These are phyloP conservation scores for Ellobium chinense DNA, from an alignment of 2,888 invertebrate genomes.

Conservation along the genomic window DNA sequence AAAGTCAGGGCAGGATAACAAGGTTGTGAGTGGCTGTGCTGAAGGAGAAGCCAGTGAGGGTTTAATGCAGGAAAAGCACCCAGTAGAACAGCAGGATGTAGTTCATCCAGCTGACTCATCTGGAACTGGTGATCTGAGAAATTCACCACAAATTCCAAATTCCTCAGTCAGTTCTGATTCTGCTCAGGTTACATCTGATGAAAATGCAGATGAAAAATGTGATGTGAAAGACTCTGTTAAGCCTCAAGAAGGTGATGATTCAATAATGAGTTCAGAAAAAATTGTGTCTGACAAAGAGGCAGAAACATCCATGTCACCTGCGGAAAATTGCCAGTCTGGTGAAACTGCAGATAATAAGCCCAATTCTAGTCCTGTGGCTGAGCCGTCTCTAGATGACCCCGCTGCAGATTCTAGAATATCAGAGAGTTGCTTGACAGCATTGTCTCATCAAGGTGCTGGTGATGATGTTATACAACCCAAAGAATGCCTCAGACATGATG, in stretches of 20 bases:
- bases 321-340: too few species aligned
- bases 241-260: neutral
- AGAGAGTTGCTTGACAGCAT: neutral
- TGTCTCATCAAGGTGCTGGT: conserved; percentile 12
- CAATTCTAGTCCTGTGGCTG: too few species aligned
- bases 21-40: neutral
- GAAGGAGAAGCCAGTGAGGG: neutral
- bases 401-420: neutral
- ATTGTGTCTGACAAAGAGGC: neutral
- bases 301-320: too few species aligned
- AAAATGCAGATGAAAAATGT: too few species aligned
- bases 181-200: too few species aligned
- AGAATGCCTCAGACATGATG: neutral
- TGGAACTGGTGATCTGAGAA: neutral
- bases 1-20: neutral
- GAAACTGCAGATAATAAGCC: too few species aligned
- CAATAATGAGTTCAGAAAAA: neutral
- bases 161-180: neutral
- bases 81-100: too few species aligned
- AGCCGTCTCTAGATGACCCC: too few species aligned
- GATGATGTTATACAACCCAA: neutral
- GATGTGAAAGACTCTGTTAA: too few species aligned
- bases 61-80: neutral
- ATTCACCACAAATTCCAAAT: neutral
- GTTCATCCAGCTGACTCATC: neutral